Conservation (phyloP, 2,888 invertebrate species). For the Artemia sp. region DNA sequence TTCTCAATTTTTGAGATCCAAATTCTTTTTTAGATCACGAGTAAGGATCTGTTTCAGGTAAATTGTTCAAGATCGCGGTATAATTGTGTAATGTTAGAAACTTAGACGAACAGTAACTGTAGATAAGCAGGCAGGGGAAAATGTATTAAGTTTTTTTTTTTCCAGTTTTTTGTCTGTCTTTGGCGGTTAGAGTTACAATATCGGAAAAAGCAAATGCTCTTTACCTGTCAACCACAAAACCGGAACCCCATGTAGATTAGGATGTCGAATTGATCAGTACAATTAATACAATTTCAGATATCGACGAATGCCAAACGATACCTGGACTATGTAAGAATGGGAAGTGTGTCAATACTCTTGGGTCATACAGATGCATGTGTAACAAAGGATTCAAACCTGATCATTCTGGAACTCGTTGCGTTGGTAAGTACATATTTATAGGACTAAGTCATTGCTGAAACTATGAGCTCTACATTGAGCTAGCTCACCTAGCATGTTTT, state of each 20-base stretch:
- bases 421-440: constrained; percentile 34
- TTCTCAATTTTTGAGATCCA: too few relatives aligned
- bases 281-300: constrained; percentile 39
- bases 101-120: too few relatives aligned
- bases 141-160: constrained; percentile 20
- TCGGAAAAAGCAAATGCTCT: constrained; percentile 8
- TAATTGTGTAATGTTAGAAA: too few relatives aligned
- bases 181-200: background rate
- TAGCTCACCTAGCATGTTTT: too few relatives aligned
- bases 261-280: background rate
- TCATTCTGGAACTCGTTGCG: constrained; percentile 49
- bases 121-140: too few relatives aligned
- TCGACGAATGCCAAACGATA: constrained; percentile 66
- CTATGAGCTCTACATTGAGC: too few relatives aligned
- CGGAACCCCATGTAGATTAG: background rate
- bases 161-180: constrained; percentile 16
- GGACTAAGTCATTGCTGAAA: too few relatives aligned
- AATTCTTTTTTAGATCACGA: too few relatives aligned
- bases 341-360: constrained; percentile 63
- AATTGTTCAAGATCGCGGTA: too few relatives aligned
- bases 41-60: too few relatives aligned
- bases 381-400: constrained; percentile 53
- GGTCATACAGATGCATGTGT: constrained; percentile 64
- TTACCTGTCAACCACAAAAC: background rate
- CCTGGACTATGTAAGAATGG: constrained; percentile 62